These are phyloP conservation scores for Drosophila lini DNA, from an alignment of 1,140 invertebrate genomes.

Conservation along the genomic window DNA sequence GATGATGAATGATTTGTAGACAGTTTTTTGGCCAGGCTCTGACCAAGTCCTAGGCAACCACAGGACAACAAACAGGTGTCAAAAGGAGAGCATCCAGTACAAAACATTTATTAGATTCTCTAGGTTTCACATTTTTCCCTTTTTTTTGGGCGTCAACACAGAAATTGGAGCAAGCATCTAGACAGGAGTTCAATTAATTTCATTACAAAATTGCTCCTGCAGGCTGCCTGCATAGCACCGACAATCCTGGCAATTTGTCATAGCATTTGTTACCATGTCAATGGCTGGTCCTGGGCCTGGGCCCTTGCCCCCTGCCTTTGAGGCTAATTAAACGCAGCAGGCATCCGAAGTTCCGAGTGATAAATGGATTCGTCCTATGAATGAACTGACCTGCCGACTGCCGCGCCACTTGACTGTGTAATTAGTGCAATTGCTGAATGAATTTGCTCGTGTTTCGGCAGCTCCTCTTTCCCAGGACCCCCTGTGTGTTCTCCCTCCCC, in stretches of 20 bases:
- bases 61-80: constrained; percentile 80
- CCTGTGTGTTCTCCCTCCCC: neutral
- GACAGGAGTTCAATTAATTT: constrained; percentile 67
- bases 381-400: constrained; percentile 36
- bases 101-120: constrained; percentile 74
- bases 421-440: constrained; percentile 76
- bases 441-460: constrained; percentile 39
- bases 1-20: constrained; percentile 81
- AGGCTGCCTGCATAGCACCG: constrained; percentile 3
- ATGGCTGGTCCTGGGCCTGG: neutral
- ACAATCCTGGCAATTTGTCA: constrained; percentile 71
- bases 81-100: constrained; percentile 37
- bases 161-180: constrained; percentile 42
- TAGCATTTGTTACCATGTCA: constrained; percentile 33
- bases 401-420: constrained; percentile 59
- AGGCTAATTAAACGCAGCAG: constrained; percentile 66
- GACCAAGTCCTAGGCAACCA: constrained; percentile 22
- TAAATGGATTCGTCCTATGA: constrained; percentile 62
- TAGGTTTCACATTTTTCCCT: constrained; percentile 2
- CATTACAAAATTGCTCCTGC: constrained; percentile 69
- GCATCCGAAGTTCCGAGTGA: constrained; percentile 44
- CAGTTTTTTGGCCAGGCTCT: constrained; percentile 29
- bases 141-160: constrained; percentile 44
- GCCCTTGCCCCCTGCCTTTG: constrained; percentile 2
- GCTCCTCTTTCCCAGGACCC: constrained; percentile 4